Percentiles rank a stretch among this genome's conserved stretches.
Evolutionary conservation across 1,140 invertebrate species (phyloP).

Genomic region (Nasonia vitripennis): DNA sequence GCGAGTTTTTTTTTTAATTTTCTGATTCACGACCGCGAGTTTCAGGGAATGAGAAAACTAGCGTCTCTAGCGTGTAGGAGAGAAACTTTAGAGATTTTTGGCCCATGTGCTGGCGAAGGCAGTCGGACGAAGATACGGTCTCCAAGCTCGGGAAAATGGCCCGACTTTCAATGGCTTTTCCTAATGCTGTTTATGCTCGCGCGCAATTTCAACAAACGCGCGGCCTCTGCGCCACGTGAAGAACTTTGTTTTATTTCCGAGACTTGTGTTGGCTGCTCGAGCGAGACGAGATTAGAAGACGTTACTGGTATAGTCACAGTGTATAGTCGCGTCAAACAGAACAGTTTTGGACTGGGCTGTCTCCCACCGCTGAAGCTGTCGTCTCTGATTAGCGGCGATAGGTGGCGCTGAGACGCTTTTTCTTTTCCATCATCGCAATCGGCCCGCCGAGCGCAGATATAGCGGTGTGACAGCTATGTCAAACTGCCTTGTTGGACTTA

Average conservation of each 20-base stretch:
- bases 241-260: neutral
- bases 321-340: too few species aligned
- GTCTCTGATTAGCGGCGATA: too few species aligned
- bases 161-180: neutral
- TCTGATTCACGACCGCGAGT: neutral
- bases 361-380: too few species aligned
- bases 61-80: neutral
- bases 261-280: neutral
- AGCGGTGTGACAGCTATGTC: too few species aligned
- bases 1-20: neutral
- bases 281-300: neutral
- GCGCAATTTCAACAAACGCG: constrained; percentile 1
- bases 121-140: neutral
- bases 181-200: neutral
- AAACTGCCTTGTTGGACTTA: too few species aligned
- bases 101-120: neutral
- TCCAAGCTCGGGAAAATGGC: neutral
- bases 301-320: too few species aligned
- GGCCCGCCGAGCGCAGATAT: too few species aligned
- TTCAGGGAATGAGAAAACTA: neutral
- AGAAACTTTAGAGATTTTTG: constrained; percentile 2
- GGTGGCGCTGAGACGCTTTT: too few species aligned
- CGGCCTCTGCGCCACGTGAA: neutral
- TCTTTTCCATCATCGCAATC: too few species aligned
- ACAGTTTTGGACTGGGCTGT: too few species aligned